Base-by-base conservation (phyloP, 2,113 vertebrate genomes). In the Reinhardtius hippoglossoides region DNA sequence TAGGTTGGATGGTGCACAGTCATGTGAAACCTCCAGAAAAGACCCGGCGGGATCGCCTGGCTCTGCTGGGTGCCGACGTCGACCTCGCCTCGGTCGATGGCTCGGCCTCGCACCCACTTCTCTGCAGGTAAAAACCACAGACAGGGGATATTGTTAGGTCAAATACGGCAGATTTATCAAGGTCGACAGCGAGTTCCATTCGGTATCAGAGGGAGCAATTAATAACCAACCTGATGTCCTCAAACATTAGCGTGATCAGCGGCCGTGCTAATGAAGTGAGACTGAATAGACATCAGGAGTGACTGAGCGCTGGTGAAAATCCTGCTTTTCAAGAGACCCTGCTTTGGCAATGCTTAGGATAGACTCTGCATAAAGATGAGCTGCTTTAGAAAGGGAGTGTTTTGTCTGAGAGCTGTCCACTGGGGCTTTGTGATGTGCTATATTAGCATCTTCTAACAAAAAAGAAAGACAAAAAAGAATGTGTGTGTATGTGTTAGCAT, bases 21-120 rank as follows among this genome's bases (percentile, higher is more conserved):
- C 75, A 99, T 95, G 83, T 97, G 96, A 91, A 98, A 99, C 86
- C 98, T 96, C 98, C 98, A 99, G 92, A 99, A 99, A 15, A 98
- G 95, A 56, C 97, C 97, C 0, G 98, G 98, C 0, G 97, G 98
- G 74, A 99, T 96, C 1, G 95, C 95, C 88, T 99, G 97, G 92
- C 96, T 97, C 77, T 98, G 96, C 74, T 98, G 97, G 10, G 95
- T 95, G 35, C 97, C 97, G 27, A 98, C 92, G 88, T 97, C 96
- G 55, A 99, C 95, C 91, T 99, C 98, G 73, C 98, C 98, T 0
- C 96, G 95, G 88, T 99, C 98, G 82, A 99, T 98, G 72, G 96
- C 95, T 50, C 95, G 94, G 74, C 98, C 97, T 76, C 96, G 95
- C 93, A 91, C 90, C 88, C 91, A 92, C 59, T 93, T 93, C 70